These are phyloP conservation scores for Petrophora chlorosata DNA, from an alignment of 2,888 invertebrate genomes.

Conservation along the genomic window DNA sequence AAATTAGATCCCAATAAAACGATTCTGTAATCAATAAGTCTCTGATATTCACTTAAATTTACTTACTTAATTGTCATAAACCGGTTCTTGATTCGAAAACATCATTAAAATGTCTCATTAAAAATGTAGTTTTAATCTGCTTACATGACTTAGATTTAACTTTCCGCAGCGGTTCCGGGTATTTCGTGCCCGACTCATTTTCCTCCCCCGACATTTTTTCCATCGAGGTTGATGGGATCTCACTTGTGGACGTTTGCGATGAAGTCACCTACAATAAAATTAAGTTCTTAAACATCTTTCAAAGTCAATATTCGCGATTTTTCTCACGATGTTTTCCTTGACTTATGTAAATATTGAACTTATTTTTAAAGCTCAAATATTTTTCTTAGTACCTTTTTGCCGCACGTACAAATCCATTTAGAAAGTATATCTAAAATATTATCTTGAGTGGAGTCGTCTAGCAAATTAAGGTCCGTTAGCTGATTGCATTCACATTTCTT, in stretches of 20 bases:
- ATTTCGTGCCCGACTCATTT: constrained; percentile 39
- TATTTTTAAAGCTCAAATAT: not conserved
- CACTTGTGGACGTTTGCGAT: constrained; percentile 70
- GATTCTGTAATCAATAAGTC: too few species aligned
- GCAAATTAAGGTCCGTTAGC: constrained; percentile 63
- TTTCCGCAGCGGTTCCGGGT: constrained; percentile 58
- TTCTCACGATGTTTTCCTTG: too few species aligned
- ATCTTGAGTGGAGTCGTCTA: constrained; percentile 72
- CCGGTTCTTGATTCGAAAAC: too few species aligned
- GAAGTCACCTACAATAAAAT: constrained; percentile 56
- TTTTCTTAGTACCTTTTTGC: constrained; percentile 78
- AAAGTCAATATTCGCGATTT: too few species aligned
- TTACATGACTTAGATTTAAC: constrained; percentile 54
- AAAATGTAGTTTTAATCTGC: not conserved
- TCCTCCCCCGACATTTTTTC: constrained; percentile 47
- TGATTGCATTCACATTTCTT: constrained; percentile 77
- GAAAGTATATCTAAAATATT: constrained; percentile 70
- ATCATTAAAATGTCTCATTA: too few species aligned
- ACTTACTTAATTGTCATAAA: too few species aligned
- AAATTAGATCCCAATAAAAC: too few species aligned
- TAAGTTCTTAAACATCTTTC: too few species aligned
- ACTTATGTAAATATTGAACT: not conserved
- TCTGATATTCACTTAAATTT: too few species aligned
- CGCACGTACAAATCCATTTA: constrained; percentile 76
- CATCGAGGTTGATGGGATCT: constrained; percentile 53